These are phyloP conservation scores for Todiramphus chloris DNA, from an alignment of 2,113 vertebrate species.

Conservation along the genomic window DNA sequence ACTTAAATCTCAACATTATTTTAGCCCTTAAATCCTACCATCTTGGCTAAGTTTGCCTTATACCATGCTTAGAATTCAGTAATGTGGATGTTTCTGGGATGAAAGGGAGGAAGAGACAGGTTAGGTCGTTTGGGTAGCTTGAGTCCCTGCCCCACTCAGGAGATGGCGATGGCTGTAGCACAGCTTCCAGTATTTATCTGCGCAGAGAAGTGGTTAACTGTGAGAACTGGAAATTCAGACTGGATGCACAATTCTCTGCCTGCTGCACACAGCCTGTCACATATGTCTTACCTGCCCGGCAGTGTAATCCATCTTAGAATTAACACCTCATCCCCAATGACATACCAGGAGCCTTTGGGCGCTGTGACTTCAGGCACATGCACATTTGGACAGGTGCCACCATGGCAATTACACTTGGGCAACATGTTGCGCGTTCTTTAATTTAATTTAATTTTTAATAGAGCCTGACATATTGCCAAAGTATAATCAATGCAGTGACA, in stretches of 20 bases:
- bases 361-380: neutral
- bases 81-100: neutral
- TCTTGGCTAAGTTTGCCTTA: neutral
- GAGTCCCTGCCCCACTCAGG: neutral
- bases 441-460: conserved; percentile 61
- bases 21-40: neutral
- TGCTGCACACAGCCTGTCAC: neutral
- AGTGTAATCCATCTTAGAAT: neutral
- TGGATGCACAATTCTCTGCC: neutral
- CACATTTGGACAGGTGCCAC: neutral
- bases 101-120: neutral
- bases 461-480: conserved; percentile 29
- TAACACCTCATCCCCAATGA: neutral
- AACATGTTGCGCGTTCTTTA: neutral
- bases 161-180: neutral
- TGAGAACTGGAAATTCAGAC: neutral
- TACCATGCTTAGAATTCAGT: neutral
- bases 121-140: neutral
- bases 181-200: neutral
- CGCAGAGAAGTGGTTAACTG: neutral
- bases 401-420: neutral
- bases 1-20: neutral
- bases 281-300: neutral
- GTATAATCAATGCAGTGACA: conserved; percentile 29
- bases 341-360: neutral